phyloP scores from a whole-genome alignment of 2,113 vertebrate genomes.

The Eurypyga helias region DNA sequence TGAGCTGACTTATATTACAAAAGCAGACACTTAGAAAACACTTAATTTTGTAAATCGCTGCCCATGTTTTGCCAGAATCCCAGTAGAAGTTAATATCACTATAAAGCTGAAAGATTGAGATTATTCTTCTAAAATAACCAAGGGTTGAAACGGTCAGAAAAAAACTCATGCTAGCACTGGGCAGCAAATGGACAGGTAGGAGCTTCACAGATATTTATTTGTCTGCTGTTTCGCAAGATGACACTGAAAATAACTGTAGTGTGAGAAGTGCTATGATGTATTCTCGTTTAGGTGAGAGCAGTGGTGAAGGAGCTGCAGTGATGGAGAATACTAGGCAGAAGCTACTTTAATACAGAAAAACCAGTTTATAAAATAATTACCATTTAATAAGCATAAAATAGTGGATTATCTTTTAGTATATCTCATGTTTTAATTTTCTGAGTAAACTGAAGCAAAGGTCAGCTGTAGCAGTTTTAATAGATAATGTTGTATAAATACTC shows the following conservation, averaged over 20 bases:
- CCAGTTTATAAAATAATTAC: background rate
- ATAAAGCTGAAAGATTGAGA: background rate
- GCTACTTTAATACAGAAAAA: background rate
- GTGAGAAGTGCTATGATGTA: background rate
- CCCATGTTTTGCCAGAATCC: background rate
- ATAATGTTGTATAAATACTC: background rate
- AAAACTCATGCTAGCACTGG: background rate
- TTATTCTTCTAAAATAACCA: background rate
- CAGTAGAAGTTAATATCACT: background rate
- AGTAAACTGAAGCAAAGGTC: background rate
- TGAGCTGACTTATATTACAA: background rate
- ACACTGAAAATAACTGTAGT: background rate
- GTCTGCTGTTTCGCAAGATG: background rate
- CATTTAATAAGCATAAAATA: background rate
- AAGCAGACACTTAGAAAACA: background rate
- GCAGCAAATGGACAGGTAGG: background rate
- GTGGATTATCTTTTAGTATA: background rate
- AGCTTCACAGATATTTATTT: background rate
- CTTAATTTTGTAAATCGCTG: background rate
- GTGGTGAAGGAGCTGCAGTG: background rate
- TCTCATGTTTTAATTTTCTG: background rate
- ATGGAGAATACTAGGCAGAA: background rate
- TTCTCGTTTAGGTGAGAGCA: background rate
- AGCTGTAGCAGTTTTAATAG: background rate
- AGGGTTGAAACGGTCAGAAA: background rate